Base-by-base conservation (phyloP, 2,888 invertebrate genomes). In the Scrobipalpa costella region DNA sequence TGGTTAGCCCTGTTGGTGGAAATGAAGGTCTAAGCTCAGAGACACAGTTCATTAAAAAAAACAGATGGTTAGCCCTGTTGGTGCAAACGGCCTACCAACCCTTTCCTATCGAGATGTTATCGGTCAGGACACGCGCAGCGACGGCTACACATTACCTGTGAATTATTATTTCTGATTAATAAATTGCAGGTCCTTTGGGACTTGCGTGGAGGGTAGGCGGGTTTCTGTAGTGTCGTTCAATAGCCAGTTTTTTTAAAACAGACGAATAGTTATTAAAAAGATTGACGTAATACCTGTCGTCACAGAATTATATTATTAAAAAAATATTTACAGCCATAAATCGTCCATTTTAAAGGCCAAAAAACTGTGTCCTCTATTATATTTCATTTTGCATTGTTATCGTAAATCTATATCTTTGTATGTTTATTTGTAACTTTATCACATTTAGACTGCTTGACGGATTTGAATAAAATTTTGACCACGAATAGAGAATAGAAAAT, bases 141-240 rank as follows among this genome's bases (percentile, higher is more conserved):
- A 8, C 3, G 49, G 17, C n/a, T 47, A 21, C 44, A 75, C 73
- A 84, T 90, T 90, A 88, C 88, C 85, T 76, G 89, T 90, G 89
- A 91, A 89, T 89, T 91, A 91, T 91, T 90, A 90, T 90, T 90
- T 90, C 88, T 91, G 91, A 91, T 91, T 91, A 91, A 90, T 90
- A 90, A 89, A 90, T 88, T 89, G 88, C 84, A 75, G 69, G 80
- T 83, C 90, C 85, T 85, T 57, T 57, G 81, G 79, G 89, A 79
- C 73, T 34, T 62, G 73, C 75, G 81, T 81, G 82, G 76, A 78
- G 73, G 75, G 69, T 69, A 21, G 49, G 17, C 50, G 50, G 27
- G 55, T 15, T 34, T 3, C 2, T 34, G 34, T 34, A 27, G 33
- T 55, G 34, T 55, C 13, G 13, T 33, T 13, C 72, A n/a, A n/a